Percentiles rank a stretch among this genome's conserved stretches.
Evolutionary conservation across 2,113 vertebrate genomes (phyloP).

Genomic region (Stictonetta naevosa): DNA sequence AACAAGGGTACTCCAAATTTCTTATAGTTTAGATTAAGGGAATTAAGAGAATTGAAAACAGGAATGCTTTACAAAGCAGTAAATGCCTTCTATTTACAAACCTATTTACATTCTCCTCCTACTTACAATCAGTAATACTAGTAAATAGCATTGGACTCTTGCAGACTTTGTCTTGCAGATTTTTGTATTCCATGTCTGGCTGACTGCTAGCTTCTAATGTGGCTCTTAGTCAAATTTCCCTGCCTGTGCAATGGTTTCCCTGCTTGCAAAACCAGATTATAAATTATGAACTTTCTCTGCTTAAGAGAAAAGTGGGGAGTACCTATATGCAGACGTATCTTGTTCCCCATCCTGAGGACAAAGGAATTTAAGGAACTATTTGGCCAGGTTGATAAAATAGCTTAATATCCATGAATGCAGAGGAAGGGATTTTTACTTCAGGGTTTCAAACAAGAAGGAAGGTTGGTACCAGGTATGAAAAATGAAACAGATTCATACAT

Average conservation of each 20-base stretch:
- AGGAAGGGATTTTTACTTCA: not conserved
- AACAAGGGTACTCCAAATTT: not conserved
- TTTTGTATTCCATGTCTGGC: not conserved
- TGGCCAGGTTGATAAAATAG: not conserved
- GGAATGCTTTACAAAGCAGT: not conserved
- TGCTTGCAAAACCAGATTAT: not conserved
- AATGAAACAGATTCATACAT: not conserved
- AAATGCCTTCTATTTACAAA: not conserved
- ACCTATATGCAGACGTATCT: not conserved
- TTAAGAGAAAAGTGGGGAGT: not conserved
- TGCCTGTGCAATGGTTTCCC: not conserved
- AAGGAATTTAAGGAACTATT: not conserved
- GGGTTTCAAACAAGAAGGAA: not conserved
- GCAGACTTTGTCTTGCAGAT: not conserved
- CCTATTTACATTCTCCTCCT: not conserved
- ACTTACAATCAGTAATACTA: not conserved
- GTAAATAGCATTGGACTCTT: not conserved
- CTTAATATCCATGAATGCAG: not conserved
- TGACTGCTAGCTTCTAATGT: accelerated
- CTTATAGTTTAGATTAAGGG: not conserved
- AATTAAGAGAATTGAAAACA: not conserved
- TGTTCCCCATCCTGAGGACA: not conserved
- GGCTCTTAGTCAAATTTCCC: not conserved
- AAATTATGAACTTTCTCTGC: not conserved
- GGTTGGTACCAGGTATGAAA: not conserved